phyloP scores from a whole-genome alignment of 2,888 invertebrate genomes.

The Hylaea fasciaria region DNA sequence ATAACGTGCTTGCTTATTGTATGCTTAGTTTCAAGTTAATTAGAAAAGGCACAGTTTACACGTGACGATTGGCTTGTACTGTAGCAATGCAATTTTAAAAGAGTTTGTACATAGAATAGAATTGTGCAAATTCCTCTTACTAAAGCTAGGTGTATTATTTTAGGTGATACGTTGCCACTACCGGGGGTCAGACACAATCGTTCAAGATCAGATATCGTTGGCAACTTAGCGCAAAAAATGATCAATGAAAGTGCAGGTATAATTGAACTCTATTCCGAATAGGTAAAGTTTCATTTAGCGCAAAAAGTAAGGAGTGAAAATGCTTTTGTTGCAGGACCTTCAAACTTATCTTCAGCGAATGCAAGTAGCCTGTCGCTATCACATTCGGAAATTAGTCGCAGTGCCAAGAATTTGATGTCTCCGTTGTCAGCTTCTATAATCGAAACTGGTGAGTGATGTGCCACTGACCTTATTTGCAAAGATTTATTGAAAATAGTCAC shows the following conservation, averaged over 20 bases:
- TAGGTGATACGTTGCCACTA: conserved; percentile 69
- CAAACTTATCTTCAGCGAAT: conserved; percentile 67
- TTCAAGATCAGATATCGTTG: conserved; percentile 78
- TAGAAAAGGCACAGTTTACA: conserved; percentile 2
- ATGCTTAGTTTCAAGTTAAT: background rate
- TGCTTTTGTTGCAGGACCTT: conserved; percentile 61
- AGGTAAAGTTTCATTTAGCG: conserved; percentile 1
- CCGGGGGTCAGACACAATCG: conserved; percentile 73
- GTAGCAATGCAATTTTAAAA: conserved; percentile 8
- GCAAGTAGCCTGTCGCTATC: conserved; percentile 70
- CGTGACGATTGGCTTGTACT: conserved; percentile 10
- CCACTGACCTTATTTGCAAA: background rate
- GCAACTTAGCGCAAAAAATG: conserved; percentile 74
- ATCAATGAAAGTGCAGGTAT: conserved; percentile 74
- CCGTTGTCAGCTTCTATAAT: conserved; percentile 86
- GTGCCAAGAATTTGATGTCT: conserved; percentile 71
- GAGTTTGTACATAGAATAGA: background rate
- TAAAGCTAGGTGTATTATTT: conserved; percentile 42
- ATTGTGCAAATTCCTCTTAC: background rate
- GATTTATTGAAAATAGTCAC: no score
- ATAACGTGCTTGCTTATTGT: conserved; percentile 1
- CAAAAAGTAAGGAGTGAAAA: background rate
- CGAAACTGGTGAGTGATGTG: conserved; percentile 82
- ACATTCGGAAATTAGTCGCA: conserved; percentile 74
- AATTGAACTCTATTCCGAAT: conserved; percentile 14